phyloP scores from a whole-genome alignment of 2,113 vertebrate genomes.

The Neolamprologus tretocephalus region DNA sequence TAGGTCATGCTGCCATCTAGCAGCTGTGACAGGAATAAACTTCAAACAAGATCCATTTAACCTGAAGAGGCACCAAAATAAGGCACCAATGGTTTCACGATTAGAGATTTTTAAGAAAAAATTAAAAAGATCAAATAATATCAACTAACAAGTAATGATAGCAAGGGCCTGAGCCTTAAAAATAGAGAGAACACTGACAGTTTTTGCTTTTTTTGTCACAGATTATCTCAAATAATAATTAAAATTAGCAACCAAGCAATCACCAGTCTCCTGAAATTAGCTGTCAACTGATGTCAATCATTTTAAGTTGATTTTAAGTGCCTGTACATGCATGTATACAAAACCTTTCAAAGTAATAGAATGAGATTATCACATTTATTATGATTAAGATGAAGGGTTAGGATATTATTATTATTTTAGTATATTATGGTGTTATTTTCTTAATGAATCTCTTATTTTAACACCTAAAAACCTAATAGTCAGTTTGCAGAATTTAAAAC shows the following conservation, averaged over 20 bases:
- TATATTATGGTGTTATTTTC: background rate
- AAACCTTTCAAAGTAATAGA: background rate
- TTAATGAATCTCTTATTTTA: background rate
- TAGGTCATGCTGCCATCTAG: background rate
- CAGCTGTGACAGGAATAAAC: background rate
- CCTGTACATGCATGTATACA: background rate
- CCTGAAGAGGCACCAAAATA: background rate
- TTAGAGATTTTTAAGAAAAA: background rate
- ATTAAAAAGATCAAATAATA: accelerated
- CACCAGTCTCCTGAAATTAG: background rate
- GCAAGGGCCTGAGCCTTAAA: background rate
- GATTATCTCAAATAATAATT: background rate
- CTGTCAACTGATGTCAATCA: background rate
- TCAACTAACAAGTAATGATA: background rate
- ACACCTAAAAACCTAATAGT: background rate
- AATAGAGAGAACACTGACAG: background rate
- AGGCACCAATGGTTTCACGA: accelerated
- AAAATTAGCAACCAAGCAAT: background rate
- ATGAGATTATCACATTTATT: background rate
- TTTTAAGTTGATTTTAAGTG: background rate
- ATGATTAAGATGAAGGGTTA: background rate
- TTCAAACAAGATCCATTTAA: background rate
- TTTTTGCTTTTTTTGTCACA: background rate
- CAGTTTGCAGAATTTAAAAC: background rate
- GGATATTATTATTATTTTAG: background rate